Conservation (phyloP, 2,888 invertebrate genomes). For the Idaea aversata region DNA sequence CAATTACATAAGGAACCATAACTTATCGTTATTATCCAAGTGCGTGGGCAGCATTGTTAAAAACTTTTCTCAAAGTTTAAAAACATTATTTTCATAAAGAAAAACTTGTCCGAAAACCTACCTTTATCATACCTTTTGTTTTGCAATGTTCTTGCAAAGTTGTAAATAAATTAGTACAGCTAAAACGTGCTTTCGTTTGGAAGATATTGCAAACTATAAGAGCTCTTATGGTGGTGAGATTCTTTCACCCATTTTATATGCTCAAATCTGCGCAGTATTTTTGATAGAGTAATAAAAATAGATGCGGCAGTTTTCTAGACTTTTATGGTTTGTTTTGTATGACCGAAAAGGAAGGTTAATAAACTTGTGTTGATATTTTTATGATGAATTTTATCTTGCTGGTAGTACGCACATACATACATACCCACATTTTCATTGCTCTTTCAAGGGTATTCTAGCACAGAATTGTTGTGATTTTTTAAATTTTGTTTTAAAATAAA, state of each 20-base stretch:
- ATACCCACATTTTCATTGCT: too few relatives aligned
- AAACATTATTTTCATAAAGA: neutral
- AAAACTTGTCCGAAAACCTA: neutral
- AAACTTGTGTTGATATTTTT: neutral
- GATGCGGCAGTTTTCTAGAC: constrained; percentile 4
- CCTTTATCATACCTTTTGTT: constrained; percentile 14
- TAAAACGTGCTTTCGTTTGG: constrained; percentile 43
- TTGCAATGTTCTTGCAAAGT: constrained; percentile 30
- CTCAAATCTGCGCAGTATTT: constrained; percentile 21
- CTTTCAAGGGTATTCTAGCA: too few relatives aligned
- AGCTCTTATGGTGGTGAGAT: constrained; percentile 38
- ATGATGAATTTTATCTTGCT: neutral
- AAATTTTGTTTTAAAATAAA: too few relatives aligned
- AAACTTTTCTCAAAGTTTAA: neutral
- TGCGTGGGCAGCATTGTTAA: neutral
- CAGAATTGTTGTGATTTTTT: too few relatives aligned
- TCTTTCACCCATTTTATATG: constrained; percentile 44
- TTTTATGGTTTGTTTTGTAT: constrained; percentile 5
- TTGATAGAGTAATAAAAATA: constrained; percentile 17
- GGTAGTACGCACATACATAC: neutral
- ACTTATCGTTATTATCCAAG: neutral
- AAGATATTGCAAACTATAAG: constrained; percentile 63
- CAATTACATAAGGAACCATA: neutral
- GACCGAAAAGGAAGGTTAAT: neutral
- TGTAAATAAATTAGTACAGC: constrained; percentile 49